phyloP scores from a whole-genome alignment of 2,797 vertebrate species.

The Rhadinocentrus ornatus region DNA sequence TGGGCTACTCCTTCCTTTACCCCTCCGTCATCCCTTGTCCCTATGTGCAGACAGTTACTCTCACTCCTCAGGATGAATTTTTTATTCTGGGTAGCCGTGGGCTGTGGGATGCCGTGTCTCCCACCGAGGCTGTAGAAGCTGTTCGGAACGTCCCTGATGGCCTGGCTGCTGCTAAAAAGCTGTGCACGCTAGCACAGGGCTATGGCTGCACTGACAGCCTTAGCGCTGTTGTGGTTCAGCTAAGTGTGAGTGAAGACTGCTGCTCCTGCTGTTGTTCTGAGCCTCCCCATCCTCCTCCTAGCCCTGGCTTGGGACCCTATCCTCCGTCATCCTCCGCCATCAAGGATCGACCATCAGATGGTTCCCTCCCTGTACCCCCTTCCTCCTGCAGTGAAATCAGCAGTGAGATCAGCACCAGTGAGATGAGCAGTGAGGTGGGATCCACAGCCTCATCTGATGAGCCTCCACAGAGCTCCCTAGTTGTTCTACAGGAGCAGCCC shows the following conservation, averaged over 20 bases:
- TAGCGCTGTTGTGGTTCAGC: conserved; percentile 95
- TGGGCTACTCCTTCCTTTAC: conserved; percentile 99
- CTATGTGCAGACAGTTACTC: conserved; percentile 91
- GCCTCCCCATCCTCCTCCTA: conserved; percentile 85
- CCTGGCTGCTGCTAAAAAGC: conserved; percentile 93
- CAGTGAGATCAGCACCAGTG: conserved; percentile 96
- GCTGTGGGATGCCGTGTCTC: conserved; percentile 91
- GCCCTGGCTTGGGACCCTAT: conserved; percentile 86
- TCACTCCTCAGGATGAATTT: conserved; percentile 95
- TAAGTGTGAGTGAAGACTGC: conserved; percentile 95
- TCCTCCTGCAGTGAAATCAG: conserved; percentile 98
- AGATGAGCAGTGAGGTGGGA: conserved; percentile 99
- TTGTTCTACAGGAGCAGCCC: conserved; percentile 84
- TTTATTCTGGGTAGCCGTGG: conserved; percentile 96
- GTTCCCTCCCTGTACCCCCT: conserved; percentile 85
- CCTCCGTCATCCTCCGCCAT: conserved; percentile 84
- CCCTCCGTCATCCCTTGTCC: conserved; percentile 94
- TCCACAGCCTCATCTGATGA: conserved; percentile 97
- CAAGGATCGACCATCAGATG: conserved; percentile 84
- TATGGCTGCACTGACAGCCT: conserved; percentile 96
- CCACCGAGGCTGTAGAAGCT: conserved; percentile 90
- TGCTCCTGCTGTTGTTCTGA: conserved; percentile 97
- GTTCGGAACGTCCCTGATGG: conserved; percentile 93
- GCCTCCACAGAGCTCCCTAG: conserved; percentile 79
- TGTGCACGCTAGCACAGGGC: conserved; percentile 96